Conservation (phyloP, 2,888 invertebrate genomes). For the Drosophila robusta region DNA sequence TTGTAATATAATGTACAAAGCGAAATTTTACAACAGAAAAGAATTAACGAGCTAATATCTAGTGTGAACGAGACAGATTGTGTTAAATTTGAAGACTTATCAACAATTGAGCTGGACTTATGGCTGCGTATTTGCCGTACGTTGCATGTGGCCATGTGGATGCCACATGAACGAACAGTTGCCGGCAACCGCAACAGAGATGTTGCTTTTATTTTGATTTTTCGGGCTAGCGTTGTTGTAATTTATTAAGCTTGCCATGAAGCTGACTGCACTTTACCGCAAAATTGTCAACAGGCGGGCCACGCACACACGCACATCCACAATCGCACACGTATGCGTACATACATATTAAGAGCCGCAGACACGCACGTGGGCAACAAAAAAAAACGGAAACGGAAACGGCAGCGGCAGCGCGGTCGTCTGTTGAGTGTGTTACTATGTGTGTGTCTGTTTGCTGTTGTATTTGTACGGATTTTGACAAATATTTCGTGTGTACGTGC, state of each 20-base stretch:
- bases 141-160: background rate
- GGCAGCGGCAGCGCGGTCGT: slow-evolving; percentile 58
- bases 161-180: background rate
- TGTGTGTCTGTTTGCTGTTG: slow-evolving; percentile 40
- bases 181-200: background rate
- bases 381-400: slow-evolving; percentile 64
- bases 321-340: background rate
- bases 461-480: slow-evolving; percentile 57
- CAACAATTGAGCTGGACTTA: background rate
- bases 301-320: slow-evolving; percentile 8
- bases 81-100: background rate
- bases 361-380: slow-evolving; percentile 58
- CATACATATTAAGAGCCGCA: slow-evolving; percentile 31
- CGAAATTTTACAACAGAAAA: no score
- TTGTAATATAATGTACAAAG: no score
- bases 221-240: slow-evolving; percentile 21
- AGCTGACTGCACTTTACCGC: slow-evolving; percentile 62
- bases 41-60: no score
- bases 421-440: slow-evolving; percentile 25
- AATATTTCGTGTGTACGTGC: slow-evolving; percentile 54
- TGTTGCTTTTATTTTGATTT: slow-evolving; percentile 10
- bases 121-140: background rate
- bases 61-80: background rate
- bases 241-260: slow-evolving; percentile 49
- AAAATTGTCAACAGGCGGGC: slow-evolving; percentile 63